Conservation (phyloP, 2,113 vertebrate genomes). For the Mionectes macconnelli region DNA sequence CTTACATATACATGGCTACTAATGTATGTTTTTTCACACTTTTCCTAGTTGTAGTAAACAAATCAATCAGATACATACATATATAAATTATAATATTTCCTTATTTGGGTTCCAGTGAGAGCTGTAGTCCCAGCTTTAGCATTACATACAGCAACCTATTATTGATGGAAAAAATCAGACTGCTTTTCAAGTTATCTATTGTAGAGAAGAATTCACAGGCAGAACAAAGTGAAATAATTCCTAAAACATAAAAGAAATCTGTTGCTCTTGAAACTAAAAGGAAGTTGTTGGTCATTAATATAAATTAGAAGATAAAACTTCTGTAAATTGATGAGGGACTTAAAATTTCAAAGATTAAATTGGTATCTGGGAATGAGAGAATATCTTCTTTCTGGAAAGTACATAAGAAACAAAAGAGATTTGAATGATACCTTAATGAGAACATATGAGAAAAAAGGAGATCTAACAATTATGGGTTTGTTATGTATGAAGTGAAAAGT, state of each 20-base stretch:
- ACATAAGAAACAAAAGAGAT: neutral
- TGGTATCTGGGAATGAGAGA: neutral
- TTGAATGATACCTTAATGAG: neutral
- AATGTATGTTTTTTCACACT: neutral
- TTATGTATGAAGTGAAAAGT: too few relatives aligned
- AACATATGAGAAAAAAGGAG: too few relatives aligned
- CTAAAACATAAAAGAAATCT: neutral
- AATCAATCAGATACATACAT: neutral
- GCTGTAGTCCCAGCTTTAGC: neutral
- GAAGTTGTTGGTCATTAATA: neutral
- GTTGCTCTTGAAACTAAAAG: neutral
- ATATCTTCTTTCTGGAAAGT: neutral
- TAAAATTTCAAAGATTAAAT: neutral
- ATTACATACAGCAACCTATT: neutral
- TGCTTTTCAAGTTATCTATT: neutral
- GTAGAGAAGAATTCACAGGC: neutral
- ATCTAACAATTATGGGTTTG: too few relatives aligned
- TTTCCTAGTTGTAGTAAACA: neutral
- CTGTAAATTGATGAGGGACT: neutral
- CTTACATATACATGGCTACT: neutral
- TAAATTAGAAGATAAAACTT: neutral
- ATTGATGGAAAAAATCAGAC: neutral
- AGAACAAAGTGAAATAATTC: neutral
- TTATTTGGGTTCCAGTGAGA: neutral
- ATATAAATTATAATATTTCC: neutral